phyloP scores from a whole-genome alignment of 2,797 vertebrate genomes.

The Centroberyx gerrardi region DNA sequence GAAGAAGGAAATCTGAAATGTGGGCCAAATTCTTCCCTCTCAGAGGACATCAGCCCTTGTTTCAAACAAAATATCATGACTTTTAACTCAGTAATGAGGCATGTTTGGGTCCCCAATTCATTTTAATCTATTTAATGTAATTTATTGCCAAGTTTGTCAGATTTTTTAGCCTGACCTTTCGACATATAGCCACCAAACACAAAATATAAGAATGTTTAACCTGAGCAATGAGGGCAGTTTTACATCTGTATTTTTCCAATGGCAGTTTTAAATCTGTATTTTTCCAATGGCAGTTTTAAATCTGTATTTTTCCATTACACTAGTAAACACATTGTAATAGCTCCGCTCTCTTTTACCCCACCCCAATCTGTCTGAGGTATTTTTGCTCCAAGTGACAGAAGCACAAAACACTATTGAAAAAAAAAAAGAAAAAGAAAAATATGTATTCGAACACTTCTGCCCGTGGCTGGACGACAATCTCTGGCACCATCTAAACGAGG shows the following conservation, averaged over 20 bases:
- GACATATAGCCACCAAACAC: slow-evolving; percentile 19
- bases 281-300: slow-evolving; percentile 33
- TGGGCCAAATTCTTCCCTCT: slow-evolving; percentile 38
- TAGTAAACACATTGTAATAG: slow-evolving; percentile 45
- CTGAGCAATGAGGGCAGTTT: not conserved
- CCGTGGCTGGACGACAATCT: slow-evolving; percentile 56
- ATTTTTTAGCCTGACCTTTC: slow-evolving; percentile 27
- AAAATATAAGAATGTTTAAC: slow-evolving; percentile 8
- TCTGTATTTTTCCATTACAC: slow-evolving; percentile 21
- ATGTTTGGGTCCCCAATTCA: too few species aligned
- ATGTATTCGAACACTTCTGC: slow-evolving; percentile 46
- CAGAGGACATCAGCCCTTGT: slow-evolving; percentile 1
- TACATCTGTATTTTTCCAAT: not conserved
- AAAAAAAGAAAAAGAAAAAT: slow-evolving; percentile 36
- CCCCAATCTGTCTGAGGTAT: slow-evolving; percentile 14
- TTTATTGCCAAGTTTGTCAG: slow-evolving; percentile 2
- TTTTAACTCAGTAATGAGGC: not conserved
- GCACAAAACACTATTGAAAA: slow-evolving; percentile 1
- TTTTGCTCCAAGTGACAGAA: slow-evolving; percentile 29
- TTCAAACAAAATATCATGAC: slow-evolving; percentile 24
- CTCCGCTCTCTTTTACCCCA: slow-evolving; percentile 13
- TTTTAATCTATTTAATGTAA: not conserved
- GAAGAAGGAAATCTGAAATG: slow-evolving; percentile 25
- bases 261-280: slow-evolving; percentile 31
- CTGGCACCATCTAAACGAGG: slow-evolving; percentile 44